Conservation (phyloP, 2,888 invertebrate genomes). For the Meiosimyza platycephala region DNA sequence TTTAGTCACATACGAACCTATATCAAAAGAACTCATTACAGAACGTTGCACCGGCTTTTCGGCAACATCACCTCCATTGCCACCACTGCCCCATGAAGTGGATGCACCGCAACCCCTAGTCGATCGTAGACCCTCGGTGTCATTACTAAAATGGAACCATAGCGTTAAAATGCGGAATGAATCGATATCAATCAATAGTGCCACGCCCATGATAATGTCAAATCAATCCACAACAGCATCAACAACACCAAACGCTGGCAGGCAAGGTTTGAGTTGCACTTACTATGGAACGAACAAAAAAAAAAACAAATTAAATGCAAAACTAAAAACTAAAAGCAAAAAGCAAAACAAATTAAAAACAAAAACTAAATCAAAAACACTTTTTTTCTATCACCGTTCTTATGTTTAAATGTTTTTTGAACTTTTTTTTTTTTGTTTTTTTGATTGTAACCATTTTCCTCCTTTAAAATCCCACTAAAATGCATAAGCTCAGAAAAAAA, state of each 20-base stretch:
- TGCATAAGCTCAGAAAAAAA: background rate
- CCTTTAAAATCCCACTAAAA: slow-evolving; percentile 2
- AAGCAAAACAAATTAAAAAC: slow-evolving; percentile 13
- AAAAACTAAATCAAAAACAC: slow-evolving; percentile 12
- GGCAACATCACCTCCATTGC: slow-evolving; percentile 69
- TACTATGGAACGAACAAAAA: slow-evolving; percentile 23
- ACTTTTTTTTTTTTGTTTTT: slow-evolving; percentile 9
- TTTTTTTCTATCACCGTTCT: background rate
- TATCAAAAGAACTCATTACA: slow-evolving; percentile 62
- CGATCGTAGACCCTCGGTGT: slow-evolving; percentile 75
- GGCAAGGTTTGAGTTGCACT: slow-evolving; percentile 69
- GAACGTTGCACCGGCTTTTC: slow-evolving; percentile 80
- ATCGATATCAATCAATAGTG: slow-evolving; percentile 31
- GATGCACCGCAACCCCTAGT: slow-evolving; percentile 80
- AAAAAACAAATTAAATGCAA: slow-evolving; percentile 11
- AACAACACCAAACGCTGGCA: slow-evolving; percentile 65
- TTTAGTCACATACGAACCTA: slow-evolving; percentile 16
- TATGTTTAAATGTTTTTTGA: slow-evolving; percentile 12
- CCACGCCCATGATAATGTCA: slow-evolving; percentile 36
- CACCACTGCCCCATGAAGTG: slow-evolving; percentile 72
- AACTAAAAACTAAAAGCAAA: slow-evolving; percentile 2
- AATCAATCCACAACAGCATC: slow-evolving; percentile 30
- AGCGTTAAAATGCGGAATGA: slow-evolving; percentile 43
- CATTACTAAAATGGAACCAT: slow-evolving; percentile 70
- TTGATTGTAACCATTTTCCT: slow-evolving; percentile 19